A percentile compares a stretch with the other conserved stretches of the same genome.
Evolutionary conservation across 2,113 vertebrate genomes (phyloP).

Genomic region (Ailurus styani): DNA sequence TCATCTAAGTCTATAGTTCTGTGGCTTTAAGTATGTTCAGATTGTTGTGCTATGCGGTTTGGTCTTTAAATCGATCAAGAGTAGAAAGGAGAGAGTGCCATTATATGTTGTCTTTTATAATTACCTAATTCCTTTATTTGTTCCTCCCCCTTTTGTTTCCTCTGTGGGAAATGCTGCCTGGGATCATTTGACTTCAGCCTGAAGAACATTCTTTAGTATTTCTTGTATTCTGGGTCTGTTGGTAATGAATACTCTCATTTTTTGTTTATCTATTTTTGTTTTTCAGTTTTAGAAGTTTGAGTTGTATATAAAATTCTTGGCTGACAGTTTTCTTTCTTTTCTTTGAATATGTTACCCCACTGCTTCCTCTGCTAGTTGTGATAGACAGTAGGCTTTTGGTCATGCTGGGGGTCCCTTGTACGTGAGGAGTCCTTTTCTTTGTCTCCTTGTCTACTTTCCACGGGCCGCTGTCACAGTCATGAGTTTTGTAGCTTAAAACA

Average conservation of each 20-base stretch:
- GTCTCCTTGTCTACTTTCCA: background rate
- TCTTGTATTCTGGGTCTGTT: background rate
- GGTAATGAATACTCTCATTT: background rate
- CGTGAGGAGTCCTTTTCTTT: background rate
- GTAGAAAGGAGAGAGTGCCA: background rate
- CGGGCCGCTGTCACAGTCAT: background rate
- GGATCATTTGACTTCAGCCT: background rate
- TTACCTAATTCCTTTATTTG: background rate
- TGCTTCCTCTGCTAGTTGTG: background rate
- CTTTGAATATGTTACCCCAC: background rate
- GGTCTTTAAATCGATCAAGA: background rate
- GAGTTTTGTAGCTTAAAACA: background rate
- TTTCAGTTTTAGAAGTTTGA: background rate
- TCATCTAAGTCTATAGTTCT: background rate
- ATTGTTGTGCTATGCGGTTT: background rate
- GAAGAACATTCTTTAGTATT: background rate
- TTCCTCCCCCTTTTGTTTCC: background rate
- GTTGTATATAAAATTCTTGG: background rate
- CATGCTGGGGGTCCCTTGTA: background rate
- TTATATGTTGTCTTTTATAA: background rate
- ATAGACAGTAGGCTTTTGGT: background rate
- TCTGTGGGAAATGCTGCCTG: background rate
- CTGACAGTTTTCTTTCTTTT: background rate
- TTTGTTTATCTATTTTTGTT: background rate
- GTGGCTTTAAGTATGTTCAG: background rate